Percentiles rank a stretch among this genome's conserved stretches.
phyloP scores from a whole-genome alignment of 2,888 invertebrate species.

The Lobophora halterata region DNA sequence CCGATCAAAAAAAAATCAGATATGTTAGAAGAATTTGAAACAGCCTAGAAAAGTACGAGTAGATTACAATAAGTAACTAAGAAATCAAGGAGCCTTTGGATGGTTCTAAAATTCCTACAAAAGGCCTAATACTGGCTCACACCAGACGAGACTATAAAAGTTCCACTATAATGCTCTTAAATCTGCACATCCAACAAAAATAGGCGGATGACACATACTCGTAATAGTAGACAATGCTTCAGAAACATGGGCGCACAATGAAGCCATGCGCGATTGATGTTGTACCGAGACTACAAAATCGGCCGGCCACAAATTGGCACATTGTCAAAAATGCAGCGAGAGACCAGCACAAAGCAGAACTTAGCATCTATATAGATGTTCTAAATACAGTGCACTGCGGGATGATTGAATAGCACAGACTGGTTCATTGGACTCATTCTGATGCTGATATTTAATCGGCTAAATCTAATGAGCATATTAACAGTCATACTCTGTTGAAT shows the following conservation, averaged over 20 bases:
- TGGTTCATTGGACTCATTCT: slow-evolving; percentile 59
- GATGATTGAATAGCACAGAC: slow-evolving; percentile 47
- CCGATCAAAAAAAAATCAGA: too few relatives aligned
- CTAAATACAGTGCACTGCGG: slow-evolving; percentile 33
- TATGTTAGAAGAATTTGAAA: too few relatives aligned
- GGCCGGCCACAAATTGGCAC: slow-evolving; percentile 62
- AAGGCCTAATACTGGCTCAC: too few relatives aligned
- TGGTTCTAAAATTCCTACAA: too few relatives aligned
- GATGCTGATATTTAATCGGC: slow-evolving; percentile 29
- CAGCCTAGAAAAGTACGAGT: too few relatives aligned
- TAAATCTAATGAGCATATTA: slow-evolving; percentile 12
- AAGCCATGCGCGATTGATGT: slow-evolving; percentile 26
- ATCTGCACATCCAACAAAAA: slow-evolving; percentile 13
- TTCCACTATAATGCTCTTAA: too few relatives aligned
- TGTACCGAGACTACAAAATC: slow-evolving; percentile 35
- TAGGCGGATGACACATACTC: slow-evolving; percentile 10
- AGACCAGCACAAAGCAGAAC: slow-evolving; percentile 27
- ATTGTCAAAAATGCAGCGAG: slow-evolving; percentile 67
- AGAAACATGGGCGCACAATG: slow-evolving; percentile 27
- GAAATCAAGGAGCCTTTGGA: too few relatives aligned
- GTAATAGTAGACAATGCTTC: slow-evolving; percentile 16
- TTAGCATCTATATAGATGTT: slow-evolving; percentile 33
- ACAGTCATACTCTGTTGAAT: slow-evolving; percentile 6
- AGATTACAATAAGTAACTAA: too few relatives aligned
- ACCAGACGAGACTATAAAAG: too few relatives aligned